Conservation (phyloP, 1,140 invertebrate genomes). For the Drosophila erecta region DNA sequence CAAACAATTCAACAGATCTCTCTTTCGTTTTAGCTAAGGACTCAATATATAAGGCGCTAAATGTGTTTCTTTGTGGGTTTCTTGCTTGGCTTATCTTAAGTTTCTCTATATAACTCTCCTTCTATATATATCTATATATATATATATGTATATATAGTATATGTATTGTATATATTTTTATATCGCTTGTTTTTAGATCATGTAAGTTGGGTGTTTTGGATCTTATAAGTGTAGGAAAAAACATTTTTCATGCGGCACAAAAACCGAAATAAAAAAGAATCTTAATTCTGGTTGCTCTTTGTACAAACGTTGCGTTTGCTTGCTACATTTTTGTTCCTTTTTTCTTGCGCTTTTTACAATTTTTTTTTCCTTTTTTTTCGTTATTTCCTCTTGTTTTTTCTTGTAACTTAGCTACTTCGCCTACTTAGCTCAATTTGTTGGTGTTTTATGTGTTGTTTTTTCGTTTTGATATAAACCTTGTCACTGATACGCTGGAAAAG, state of each 20-base stretch:
- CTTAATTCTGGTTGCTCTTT: constrained; percentile 31
- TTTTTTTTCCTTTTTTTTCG: constrained; percentile 18
- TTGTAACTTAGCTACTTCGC: constrained; percentile 9
- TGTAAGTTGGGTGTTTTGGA: constrained; percentile 30
- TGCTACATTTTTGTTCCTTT: constrained; percentile 11
- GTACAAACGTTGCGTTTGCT: constrained; percentile 10
- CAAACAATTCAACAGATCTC: constrained; percentile 67
- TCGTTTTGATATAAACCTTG: constrained; percentile 19
- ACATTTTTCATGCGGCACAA: constrained; percentile 37
- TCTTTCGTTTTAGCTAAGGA: constrained; percentile 62
- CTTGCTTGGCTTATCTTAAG: constrained; percentile 24
- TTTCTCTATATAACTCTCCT: constrained; percentile 17
- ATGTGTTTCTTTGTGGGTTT: constrained; percentile 28
- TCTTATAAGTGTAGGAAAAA: constrained; percentile 23
- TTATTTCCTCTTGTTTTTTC: constrained; percentile 15
- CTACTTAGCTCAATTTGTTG: constrained; percentile 53
- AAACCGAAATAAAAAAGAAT: constrained; percentile 23
- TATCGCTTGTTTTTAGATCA: constrained; percentile 24
- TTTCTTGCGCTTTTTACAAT: constrained; percentile 21
- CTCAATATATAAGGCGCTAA: constrained; percentile 76
- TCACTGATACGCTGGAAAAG: constrained; percentile 26
- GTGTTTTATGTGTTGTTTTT: constrained; percentile 7
- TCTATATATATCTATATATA: constrained; percentile 25
- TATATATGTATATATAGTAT: not conserved
- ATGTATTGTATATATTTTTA: constrained; percentile 13